These are phyloP conservation scores for Amblyraja radiata DNA, from an alignment of 2,797 vertebrate genomes.

Conservation along the genomic window DNA sequence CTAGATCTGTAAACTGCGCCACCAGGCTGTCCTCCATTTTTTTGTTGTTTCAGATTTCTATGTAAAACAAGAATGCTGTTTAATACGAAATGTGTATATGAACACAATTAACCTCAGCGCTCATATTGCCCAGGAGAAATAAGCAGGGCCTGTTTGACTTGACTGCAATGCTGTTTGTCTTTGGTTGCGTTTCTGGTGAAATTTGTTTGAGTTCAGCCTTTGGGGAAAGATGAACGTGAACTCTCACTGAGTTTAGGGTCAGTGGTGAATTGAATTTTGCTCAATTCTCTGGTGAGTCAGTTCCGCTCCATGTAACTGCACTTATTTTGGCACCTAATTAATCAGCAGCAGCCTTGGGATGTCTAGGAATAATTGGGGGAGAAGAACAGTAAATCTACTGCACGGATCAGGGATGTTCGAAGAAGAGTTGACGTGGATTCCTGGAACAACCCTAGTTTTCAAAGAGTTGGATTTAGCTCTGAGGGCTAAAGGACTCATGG, in stretches of 20 bases:
- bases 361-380: neutral
- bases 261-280: conserved; percentile 3
- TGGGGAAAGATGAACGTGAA: neutral
- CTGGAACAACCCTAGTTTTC: neutral
- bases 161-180: neutral
- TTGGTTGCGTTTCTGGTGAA: neutral
- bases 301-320: neutral
- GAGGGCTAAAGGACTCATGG: too few species aligned
- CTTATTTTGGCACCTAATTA: neutral
- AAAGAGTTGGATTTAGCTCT: too few species aligned
- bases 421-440: neutral
- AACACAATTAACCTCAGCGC: neutral
- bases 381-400: neutral
- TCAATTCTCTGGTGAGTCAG: neutral
- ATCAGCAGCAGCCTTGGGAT: neutral
- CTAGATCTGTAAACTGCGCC: too few species aligned
- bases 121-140: neutral
- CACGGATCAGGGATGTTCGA: neutral
- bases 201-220: neutral
- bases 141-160: neutral
- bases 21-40: too few species aligned
- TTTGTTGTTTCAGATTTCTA: too few species aligned
- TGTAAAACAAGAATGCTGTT: neutral
- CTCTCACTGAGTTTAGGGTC: neutral
- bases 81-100: neutral